These are phyloP conservation scores for Sphenodon punctatus DNA, from an alignment of 2,797 vertebrate species.

Conservation along the genomic window DNA sequence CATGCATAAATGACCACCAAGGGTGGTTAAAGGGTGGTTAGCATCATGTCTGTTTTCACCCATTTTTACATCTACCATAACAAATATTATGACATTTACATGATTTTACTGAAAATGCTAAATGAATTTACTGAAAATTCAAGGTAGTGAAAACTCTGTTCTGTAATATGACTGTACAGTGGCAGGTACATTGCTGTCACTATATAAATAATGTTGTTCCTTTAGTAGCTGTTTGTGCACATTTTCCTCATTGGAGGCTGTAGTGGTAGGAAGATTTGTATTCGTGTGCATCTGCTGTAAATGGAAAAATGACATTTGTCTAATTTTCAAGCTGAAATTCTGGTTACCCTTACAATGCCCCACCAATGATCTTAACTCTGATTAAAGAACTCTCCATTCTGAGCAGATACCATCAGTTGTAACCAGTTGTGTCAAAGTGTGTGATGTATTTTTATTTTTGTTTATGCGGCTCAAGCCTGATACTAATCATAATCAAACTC, in stretches of 20 bases:
- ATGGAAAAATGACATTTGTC: not conserved
- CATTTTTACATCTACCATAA: no score
- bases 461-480: conserved; percentile 9
- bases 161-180: not conserved
- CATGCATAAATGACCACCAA: no score
- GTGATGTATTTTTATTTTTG: not conserved
- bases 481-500: conserved; percentile 11
- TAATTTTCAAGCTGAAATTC: not conserved
- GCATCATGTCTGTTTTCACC: no score
- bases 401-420: not conserved
- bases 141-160: no score
- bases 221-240: not conserved
- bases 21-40: no score
- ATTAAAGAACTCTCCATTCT: accelerated
- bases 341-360: not conserved
- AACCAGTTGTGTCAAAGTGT: not conserved
- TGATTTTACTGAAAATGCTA: not conserved
- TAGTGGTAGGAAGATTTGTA: not conserved
- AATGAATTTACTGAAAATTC: not conserved
- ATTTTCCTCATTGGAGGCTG: not conserved
- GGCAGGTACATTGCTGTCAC: no score
- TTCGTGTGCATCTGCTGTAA: not conserved
- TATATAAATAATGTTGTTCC: no score
- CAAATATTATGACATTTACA: accelerated
- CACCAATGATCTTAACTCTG: not conserved